These are phyloP conservation scores for Teleogryllus occipitalis DNA, from an alignment of 1,140 invertebrate genomes.

Conservation along the genomic window DNA sequence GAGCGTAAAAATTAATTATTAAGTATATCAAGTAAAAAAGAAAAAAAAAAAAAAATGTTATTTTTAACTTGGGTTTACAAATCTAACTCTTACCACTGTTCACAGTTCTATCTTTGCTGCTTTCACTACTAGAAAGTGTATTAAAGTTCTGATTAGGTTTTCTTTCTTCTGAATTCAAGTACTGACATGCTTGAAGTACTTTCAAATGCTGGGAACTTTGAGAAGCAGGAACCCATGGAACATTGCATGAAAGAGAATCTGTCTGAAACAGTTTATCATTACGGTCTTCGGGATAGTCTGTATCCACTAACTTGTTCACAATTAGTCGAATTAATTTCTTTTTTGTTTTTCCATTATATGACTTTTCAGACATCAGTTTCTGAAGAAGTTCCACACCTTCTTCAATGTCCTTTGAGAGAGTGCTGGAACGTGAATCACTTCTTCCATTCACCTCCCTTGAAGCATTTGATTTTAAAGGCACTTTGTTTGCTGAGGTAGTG, in stretches of 20 bases:
- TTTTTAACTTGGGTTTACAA: too few species aligned
- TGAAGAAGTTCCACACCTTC: conserved; percentile 39
- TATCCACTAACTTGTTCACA: conserved; percentile 36
- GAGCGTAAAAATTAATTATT: too few species aligned
- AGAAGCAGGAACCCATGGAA: not conserved
- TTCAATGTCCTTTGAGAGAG: conserved; percentile 37
- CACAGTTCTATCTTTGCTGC: too few species aligned
- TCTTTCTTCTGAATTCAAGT: not conserved
- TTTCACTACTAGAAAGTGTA: too few species aligned
- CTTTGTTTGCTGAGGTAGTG: not conserved
- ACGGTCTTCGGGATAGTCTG: conserved; percentile 23
- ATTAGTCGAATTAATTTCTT: conserved; percentile 39
- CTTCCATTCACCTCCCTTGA: not conserved
- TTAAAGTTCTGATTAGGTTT: too few species aligned
- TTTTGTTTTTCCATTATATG: conserved; percentile 37
- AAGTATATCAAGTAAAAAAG: too few species aligned
- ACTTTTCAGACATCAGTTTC: conserved; percentile 37
- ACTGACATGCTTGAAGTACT: not conserved
- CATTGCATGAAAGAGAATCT: not conserved
- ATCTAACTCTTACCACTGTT: too few species aligned
- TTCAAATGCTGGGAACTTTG: too few species aligned
- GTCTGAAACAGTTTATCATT: not conserved
- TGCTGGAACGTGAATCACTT: conserved; percentile 25
- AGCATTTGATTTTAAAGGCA: too few species aligned
- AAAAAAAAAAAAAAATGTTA: too few species aligned